phyloP scores from a whole-genome alignment of 2,113 vertebrate species.

The Physeter macrocephalus region DNA sequence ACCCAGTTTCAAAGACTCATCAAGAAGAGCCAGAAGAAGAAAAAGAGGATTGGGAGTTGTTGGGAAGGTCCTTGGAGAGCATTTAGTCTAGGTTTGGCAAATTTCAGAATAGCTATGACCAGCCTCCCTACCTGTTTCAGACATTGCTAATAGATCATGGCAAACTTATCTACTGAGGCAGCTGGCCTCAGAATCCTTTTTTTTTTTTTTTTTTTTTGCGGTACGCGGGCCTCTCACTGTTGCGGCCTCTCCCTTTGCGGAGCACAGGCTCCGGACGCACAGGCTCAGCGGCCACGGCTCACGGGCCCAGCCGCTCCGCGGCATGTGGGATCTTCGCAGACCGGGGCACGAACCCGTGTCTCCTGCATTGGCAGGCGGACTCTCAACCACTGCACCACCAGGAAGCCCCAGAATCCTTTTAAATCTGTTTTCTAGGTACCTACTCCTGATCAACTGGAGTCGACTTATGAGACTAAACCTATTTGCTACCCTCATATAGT shows the following conservation, averaged over 20 bases:
- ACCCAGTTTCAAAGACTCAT: neutral
- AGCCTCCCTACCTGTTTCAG: neutral
- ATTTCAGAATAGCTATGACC: neutral
- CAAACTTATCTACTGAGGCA: neutral
- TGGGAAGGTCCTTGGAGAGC: neutral
- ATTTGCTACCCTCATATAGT: neutral
- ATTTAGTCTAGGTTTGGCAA: neutral
- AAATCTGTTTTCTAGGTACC: neutral
- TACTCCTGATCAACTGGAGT: neutral
- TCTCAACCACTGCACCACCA: too few species aligned
- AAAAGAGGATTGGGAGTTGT: neutral
- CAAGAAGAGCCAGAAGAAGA: neutral
- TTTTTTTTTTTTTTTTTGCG: too few species aligned
- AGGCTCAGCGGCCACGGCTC: too few species aligned
- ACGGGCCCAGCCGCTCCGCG: too few species aligned
- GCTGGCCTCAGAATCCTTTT: neutral
- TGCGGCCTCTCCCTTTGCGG: too few species aligned
- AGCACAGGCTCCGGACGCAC: too few species aligned
- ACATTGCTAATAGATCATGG: neutral
- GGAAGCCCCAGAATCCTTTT: too few species aligned
- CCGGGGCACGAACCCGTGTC: too few species aligned
- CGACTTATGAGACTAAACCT: conserved; percentile 27
- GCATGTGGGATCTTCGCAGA: too few species aligned
- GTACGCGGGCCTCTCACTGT: too few species aligned
- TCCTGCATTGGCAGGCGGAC: too few species aligned